A percentile compares a stretch with the other conserved stretches of the same genome.
phyloP scores from a whole-genome alignment of 2,113 vertebrate genomes.

The Recurvirostra avosetta region DNA sequence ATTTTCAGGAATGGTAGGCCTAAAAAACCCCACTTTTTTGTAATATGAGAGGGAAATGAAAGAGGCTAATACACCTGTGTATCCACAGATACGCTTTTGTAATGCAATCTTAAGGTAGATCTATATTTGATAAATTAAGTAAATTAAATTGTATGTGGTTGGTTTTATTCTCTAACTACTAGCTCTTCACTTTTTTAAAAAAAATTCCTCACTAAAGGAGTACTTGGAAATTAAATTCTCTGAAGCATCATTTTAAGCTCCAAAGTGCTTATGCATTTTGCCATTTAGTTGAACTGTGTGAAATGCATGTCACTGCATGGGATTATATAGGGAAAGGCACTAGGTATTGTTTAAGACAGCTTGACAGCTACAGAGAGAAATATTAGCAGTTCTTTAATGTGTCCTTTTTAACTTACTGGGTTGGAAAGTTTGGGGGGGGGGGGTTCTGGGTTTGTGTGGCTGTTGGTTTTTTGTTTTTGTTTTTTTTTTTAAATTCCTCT shows the following conservation, averaged over 20 bases:
- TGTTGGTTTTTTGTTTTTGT: too few relatives aligned
- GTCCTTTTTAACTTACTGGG: not conserved
- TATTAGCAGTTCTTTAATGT: not conserved
- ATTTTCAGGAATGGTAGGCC: not conserved
- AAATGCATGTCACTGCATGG: not conserved
- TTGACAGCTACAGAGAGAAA: not conserved
- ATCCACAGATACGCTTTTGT: not conserved
- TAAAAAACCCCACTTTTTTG: rapidly evolving
- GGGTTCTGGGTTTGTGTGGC: not conserved
- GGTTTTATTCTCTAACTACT: not conserved
- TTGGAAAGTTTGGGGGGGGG: not conserved
- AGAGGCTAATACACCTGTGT: not conserved
- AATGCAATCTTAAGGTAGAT: not conserved
- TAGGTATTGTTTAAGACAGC: not conserved
- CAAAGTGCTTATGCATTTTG: not conserved
- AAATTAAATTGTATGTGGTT: not conserved
- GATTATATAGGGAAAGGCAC: not conserved
- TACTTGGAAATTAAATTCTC: not conserved
- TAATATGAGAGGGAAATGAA: not conserved
- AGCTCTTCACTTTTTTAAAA: not conserved
- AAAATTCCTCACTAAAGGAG: not conserved
- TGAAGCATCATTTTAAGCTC: not conserved
- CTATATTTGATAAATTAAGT: not conserved
- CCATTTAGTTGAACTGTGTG: not conserved
- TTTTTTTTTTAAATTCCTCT: too few relatives aligned